phyloP scores from a whole-genome alignment of 1,140 invertebrate species.

The Monomorium pharaonis region DNA sequence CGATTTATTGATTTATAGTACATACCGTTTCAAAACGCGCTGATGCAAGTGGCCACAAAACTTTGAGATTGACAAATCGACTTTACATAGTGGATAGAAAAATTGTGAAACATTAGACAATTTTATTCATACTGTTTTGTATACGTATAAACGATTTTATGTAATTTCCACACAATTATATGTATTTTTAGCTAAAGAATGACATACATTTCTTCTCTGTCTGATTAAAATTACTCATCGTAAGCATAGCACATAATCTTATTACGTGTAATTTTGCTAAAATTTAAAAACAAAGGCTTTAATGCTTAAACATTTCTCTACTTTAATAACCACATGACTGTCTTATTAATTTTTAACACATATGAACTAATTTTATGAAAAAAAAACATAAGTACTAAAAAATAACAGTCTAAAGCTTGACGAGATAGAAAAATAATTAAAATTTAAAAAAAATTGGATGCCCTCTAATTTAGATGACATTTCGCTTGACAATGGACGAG shows the following conservation, averaged over 20 bases:
- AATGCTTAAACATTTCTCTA: not conserved
- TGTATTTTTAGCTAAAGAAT: not conserved
- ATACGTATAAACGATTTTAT: not conserved
- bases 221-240: not conserved
- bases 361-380: not conserved
- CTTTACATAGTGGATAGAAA: not conserved
- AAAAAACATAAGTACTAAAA: not conserved
- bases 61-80: slow-evolving; percentile 39
- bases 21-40: slow-evolving; percentile 21
- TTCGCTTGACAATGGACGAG: not conserved
- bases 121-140: not conserved
- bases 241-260: not conserved
- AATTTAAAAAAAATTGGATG: slow-evolving; percentile 5
- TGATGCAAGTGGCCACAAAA: slow-evolving; percentile 20
- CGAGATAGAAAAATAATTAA: not conserved
- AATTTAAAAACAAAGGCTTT: not conserved
- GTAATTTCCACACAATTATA: not conserved
- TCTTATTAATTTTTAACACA: not conserved
- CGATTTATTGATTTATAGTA: slow-evolving; percentile 50
- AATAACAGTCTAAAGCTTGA: not conserved
- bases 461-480: not conserved
- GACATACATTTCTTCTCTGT: not conserved
- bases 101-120: not conserved
- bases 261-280: not conserved
- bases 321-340: not conserved